phyloP scores from a whole-genome alignment of 1,140 invertebrate genomes.

The Lamellibrachia luymesi region DNA sequence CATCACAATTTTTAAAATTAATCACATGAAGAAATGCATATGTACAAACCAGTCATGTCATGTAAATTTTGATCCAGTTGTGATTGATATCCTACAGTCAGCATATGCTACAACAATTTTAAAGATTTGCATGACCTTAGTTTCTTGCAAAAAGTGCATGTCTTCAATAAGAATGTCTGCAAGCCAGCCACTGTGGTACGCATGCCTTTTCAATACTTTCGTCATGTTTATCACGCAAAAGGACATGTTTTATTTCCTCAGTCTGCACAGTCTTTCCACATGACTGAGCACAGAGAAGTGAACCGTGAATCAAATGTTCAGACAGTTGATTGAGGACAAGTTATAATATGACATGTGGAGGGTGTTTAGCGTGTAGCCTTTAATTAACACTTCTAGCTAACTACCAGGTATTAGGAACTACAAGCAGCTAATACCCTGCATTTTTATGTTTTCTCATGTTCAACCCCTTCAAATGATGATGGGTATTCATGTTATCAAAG shows the following conservation, averaged over 20 bases:
- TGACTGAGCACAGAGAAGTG: neutral
- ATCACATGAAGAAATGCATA: neutral
- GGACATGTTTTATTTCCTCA: neutral
- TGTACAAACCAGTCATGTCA: neutral
- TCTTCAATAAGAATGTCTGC: neutral
- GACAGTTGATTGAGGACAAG: neutral
- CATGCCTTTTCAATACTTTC: neutral
- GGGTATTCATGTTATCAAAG: too few relatives aligned
- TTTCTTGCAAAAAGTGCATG: neutral
- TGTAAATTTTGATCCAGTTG: neutral
- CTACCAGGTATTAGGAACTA: neutral
- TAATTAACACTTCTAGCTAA: neutral
- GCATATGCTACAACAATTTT: neutral
- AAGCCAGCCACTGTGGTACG: neutral
- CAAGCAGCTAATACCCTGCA: neutral
- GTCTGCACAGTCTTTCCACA: neutral
- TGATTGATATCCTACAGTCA: neutral
- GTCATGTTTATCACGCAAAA: neutral
- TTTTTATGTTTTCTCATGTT: neutral
- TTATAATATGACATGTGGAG: neutral
- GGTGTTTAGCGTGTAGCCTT: neutral
- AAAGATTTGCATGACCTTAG: neutral
- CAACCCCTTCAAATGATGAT: neutral
- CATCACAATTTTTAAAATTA: neutral
- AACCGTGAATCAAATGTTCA: neutral